Evolutionary conservation across 2,888 invertebrate genomes (phyloP).

Genomic region (Mythimna lalbum): DNA sequence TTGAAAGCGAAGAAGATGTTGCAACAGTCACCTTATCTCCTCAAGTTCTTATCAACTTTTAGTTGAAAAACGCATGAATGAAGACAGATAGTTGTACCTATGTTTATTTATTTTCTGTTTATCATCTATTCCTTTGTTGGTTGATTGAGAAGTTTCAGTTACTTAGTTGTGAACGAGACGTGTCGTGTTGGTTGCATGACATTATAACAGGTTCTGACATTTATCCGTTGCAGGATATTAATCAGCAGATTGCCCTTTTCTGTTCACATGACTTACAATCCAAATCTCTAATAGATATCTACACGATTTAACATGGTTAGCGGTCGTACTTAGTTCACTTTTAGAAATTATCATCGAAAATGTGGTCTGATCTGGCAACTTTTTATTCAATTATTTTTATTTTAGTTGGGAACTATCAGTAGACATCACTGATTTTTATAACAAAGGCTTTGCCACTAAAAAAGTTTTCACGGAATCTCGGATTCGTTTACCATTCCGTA

Average conservation of each 20-base stretch:
- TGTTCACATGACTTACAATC: slow-evolving; percentile 47
- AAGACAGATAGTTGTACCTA: slow-evolving; percentile 23
- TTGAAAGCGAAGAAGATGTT: slow-evolving; percentile 31
- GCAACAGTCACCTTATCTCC: slow-evolving; percentile 32
- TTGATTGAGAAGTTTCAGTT: slow-evolving; percentile 57
- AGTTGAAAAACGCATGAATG: slow-evolving; percentile 36
- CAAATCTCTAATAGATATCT: slow-evolving; percentile 38
- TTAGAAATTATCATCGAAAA: not conserved
- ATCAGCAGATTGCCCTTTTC: slow-evolving; percentile 70
- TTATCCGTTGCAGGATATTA: slow-evolving; percentile 66
- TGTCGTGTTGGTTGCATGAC: slow-evolving; percentile 57
- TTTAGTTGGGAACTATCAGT: slow-evolving; percentile 10
- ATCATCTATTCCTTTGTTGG: slow-evolving; percentile 51
- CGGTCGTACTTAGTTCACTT: slow-evolving; percentile 8
- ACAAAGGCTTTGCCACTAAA: slow-evolving; percentile 45
- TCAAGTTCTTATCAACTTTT: slow-evolving; percentile 43
- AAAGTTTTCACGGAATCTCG: slow-evolving; percentile 61
- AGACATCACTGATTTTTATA: slow-evolving; percentile 34
- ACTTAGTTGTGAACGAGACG: slow-evolving; percentile 49
- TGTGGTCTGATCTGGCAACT: not conserved
- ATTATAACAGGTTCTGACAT: slow-evolving; percentile 61
- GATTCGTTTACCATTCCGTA: slow-evolving; percentile 60
- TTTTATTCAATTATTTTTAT: slow-evolving; percentile 15
- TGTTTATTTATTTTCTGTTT: slow-evolving; percentile 37
- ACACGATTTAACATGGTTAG: slow-evolving; percentile 4